Evolutionary conservation across 2,797 vertebrate genomes (phyloP), one percentile per base, ranked within the genome.

Genomic region (Megalops cyprinoides): DNA sequence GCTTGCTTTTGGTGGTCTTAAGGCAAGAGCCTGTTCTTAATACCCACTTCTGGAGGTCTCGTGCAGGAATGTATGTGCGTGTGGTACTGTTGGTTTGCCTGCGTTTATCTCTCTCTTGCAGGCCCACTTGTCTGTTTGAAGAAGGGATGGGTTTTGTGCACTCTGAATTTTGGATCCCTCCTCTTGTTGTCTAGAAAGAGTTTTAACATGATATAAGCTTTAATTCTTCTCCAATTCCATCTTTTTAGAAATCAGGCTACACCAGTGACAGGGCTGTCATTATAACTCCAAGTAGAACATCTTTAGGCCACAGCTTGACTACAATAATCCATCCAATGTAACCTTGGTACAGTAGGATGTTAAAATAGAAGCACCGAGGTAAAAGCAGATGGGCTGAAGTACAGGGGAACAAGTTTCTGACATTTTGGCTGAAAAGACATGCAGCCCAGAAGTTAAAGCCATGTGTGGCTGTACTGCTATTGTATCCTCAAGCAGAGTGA

Each of bases 41-140:
- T 37, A 58, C 51, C 75, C 20, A 18, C 53, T 55, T 55, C 51
- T 55, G 49, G 67, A n/a, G 49, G 25, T n/a, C 73, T 31, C 34
- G 6, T 58, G 8, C 51, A n/a, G 7, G 44, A 25, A 53, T 44
- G 14, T 51, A 76, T 56, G 34, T 71, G 56, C 8, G 77, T 55
- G 20, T 69, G 23, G 79, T 65, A 80, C 75, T 8, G 65, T 55
- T 76, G 4, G 20, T 80, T 56, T 76, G 62, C 51, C 79, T 20
- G 60, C 78, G 85, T 90, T 91, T 91, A 93, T 92, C 87, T 65
- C 82, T 78, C 84, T 85, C n/a, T 81, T 75, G 86, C 90, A 92
- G 88, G 83, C 62, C 58, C 10, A 25, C 46, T 79, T 25, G 48
- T 84, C 79, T 84, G 81, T 81, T 80, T 83, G 82, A 88, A n/a